Evolutionary conservation across 92 coral and sea anemone genomes (phyloP), one percentile per base, ranked within the genome.

Genomic region (Montipora capitata): DNA sequence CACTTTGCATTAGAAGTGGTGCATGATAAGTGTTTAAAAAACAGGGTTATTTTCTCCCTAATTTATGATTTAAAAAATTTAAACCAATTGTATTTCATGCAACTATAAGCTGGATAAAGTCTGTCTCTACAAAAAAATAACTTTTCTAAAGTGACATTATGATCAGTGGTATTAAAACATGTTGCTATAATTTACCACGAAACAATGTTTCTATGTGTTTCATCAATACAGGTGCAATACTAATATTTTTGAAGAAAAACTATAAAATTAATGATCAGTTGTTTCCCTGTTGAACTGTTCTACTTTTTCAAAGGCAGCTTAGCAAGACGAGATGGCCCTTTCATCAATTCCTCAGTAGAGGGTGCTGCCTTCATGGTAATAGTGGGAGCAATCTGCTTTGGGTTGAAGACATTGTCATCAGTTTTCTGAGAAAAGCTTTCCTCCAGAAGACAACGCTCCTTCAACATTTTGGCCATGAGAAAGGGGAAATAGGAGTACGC

Each of bases 351-450:
- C 63, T 67, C 58, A n/a, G 89, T 74, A 64, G 81, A 64, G 13
- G 66, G 89, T 12, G 89, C 82, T 11, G 65, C 89, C 65, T 54
- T 18, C 82, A 65, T 85, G 13, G 79, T 82, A 1, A 74, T 15
- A 8, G 82, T 85, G 13, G 56, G 74, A 9, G 89, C 89, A 45
- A 85, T 75, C 18, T 85, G 70, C 72, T 85, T 75, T 3, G 89
- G 89, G 72, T 85, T 15, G 27, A 85, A 85, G 13, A 18, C 42
- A 39, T 83, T 63, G 15, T 59, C 42, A 74, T 85, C 66, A 15
- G 51, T 2, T 11, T 59, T 78, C 62, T 69, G 87, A 13, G 66
- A 56, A 9, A 83, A 72, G 16, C 45, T 76, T 13, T 76, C 89
- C n/a, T 75, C 41, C 49, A 75, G 48, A n/a, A 64, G 57, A n/a